Evolutionary conservation across 2,888 invertebrate species (phyloP).

Genomic region (Meiosimyza decipiens): DNA sequence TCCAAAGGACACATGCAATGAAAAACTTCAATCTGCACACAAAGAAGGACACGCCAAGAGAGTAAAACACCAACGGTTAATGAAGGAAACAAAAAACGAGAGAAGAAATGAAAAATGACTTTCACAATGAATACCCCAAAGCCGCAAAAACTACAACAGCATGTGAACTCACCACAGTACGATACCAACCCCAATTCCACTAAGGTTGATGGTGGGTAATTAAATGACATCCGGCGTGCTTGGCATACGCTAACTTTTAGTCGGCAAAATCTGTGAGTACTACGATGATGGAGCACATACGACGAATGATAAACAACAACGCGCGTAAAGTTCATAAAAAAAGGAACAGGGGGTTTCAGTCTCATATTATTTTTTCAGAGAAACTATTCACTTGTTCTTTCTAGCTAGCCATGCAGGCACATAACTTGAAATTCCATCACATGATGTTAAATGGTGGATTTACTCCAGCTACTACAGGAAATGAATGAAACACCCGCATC

Average conservation of each 20-base stretch:
- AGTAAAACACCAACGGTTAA: no score
- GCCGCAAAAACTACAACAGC: background rate
- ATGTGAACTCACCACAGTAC: slow-evolving; percentile 7
- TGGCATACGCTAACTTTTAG: slow-evolving; percentile 12
- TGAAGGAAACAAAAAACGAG: no score
- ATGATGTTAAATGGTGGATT: background rate
- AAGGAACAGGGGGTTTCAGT: background rate
- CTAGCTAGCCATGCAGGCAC: background rate
- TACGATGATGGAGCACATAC: slow-evolving; percentile 10
- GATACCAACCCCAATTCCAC: background rate
- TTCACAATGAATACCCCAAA: slow-evolving; percentile 29
- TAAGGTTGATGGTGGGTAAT: background rate
- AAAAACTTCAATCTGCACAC: no score
- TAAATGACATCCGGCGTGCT: slow-evolving; percentile 5
- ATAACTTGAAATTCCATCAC: no score
- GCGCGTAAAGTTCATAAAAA: slow-evolving; percentile 25
- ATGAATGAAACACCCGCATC: slow-evolving; percentile 1
- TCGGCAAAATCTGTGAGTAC: slow-evolving; percentile 20
- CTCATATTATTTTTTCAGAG: background rate
- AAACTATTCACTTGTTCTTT: background rate
- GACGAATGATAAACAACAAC: slow-evolving; percentile 4
- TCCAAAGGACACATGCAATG: no score
- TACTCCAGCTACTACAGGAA: slow-evolving; percentile 9
- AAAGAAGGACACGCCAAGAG: no score
- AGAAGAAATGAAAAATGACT: background rate